phyloP scores from a whole-genome alignment of 2,888 invertebrate genomes.

The Synergus laeviventris region DNA sequence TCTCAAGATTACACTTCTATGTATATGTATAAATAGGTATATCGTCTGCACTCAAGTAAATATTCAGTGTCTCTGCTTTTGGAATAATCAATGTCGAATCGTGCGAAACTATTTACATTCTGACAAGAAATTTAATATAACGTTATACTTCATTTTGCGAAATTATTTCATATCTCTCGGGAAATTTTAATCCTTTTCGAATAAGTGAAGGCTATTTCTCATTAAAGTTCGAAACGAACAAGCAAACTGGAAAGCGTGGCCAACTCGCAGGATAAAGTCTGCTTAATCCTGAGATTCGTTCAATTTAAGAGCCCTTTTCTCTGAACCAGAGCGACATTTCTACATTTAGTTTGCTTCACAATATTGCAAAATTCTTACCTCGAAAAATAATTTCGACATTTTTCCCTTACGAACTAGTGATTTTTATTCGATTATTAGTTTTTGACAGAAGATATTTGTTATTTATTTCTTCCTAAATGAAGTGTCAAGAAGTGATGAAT shows the following conservation, averaged over 20 bases:
- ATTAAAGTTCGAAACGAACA: slow-evolving; percentile 24
- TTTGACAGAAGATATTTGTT: too few species aligned
- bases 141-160: not conserved
- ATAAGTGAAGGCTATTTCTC: not conserved
- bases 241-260: slow-evolving; percentile 1
- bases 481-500: too few species aligned
- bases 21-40: too few species aligned
- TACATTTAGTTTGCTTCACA: slow-evolving; percentile 1
- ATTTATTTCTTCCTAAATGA: too few species aligned
- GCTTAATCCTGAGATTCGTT: slow-evolving; percentile 27
- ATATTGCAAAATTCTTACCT: slow-evolving; percentile 13
- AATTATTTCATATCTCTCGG: not conserved
- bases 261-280: slow-evolving; percentile 8
- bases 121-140: too few species aligned
- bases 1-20: slow-evolving; percentile 27
- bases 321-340: slow-evolving; percentile 10
- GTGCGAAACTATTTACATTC: too few species aligned
- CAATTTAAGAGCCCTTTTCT: slow-evolving; percentile 18
- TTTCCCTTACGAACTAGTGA: too few species aligned
- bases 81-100: too few species aligned
- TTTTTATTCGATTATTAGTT: too few species aligned
- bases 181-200: not conserved
- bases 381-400: slow-evolving; percentile 13
- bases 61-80: too few species aligned
- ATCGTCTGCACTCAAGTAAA: too few species aligned